Conservation (phyloP, 37 sponge, comb jelly and placozoan genomes). For the Haliclona indistincta region DNA sequence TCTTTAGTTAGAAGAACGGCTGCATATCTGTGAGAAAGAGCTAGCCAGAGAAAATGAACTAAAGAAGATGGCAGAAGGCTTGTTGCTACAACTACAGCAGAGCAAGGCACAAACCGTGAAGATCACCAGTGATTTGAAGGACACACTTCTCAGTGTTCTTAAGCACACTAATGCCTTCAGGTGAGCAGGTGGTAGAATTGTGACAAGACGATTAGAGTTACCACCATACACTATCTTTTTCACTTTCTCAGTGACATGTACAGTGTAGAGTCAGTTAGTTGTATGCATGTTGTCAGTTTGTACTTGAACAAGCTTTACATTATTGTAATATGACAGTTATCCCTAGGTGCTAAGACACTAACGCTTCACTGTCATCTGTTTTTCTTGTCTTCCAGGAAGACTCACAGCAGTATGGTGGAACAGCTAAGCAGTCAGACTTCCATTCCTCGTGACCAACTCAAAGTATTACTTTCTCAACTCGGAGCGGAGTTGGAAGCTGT, state of each 20-base stretch:
- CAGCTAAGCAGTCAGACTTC: constrained; percentile 18
- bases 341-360: neutral
- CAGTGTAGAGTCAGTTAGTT: too few species aligned
- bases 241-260: neutral
- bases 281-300: too few species aligned
- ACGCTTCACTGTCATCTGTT: neutral
- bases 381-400: constrained; percentile 13
- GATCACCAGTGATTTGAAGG: constrained; percentile 6
- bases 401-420: constrained; percentile 4
- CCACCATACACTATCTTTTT: neutral
- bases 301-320: too few species aligned
- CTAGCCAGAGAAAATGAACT: constrained; percentile 48
- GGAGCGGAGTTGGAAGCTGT: constrained; percentile 61
- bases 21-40: constrained; percentile 20
- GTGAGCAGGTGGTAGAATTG: constrained; percentile 9
- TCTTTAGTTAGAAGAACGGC: constrained; percentile 20
- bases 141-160: constrained; percentile 1
- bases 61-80: constrained; percentile 38
- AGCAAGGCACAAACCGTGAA: constrained; percentile 5
- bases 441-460: constrained; percentile 8
- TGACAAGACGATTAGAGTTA: neutral
- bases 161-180: constrained; percentile 44
- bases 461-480: constrained; percentile 11
- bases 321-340: neutral
- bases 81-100: constrained; percentile 51